Percentiles rank a stretch among this genome's conserved stretches.
phyloP scores from a whole-genome alignment of 2,797 vertebrate species.

The Gallinago stenura region DNA sequence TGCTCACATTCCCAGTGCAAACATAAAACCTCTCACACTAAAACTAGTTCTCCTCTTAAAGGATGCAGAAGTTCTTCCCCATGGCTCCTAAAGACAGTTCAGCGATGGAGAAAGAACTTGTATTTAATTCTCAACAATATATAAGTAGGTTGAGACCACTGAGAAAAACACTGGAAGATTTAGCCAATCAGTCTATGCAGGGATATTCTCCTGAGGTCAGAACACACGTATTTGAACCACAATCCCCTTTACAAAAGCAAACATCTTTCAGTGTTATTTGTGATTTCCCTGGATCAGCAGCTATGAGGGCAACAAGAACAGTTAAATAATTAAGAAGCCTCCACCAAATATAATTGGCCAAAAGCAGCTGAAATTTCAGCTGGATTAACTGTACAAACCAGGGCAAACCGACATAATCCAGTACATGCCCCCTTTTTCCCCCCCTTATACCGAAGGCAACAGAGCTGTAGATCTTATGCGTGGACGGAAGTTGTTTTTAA shows the following conservation, averaged over 20 bases:
- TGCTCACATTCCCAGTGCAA: neutral
- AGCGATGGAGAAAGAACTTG: neutral
- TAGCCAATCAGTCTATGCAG: neutral
- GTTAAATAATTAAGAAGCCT: neutral
- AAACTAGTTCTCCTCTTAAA: neutral
- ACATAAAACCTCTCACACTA: neutral
- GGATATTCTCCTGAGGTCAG: neutral
- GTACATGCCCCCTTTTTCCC: neutral
- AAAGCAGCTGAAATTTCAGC: neutral
- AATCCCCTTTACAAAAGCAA: neutral
- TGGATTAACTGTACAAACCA: neutral
- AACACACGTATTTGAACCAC: neutral
- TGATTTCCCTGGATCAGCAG: neutral
- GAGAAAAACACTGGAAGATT: neutral
- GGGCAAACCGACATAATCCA: neutral
- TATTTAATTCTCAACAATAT: neutral
- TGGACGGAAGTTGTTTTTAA: neutral
- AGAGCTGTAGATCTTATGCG: neutral
- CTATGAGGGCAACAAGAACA: neutral
- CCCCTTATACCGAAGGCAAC: neutral
- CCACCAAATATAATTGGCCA: neutral
- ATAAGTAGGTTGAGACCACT: neutral
- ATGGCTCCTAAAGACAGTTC: neutral
- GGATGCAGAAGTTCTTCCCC: neutral
- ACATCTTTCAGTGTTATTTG: neutral